These are phyloP conservation scores for Triplophysa dalaica DNA, from an alignment of 2,113 vertebrate genomes.

Conservation along the genomic window DNA sequence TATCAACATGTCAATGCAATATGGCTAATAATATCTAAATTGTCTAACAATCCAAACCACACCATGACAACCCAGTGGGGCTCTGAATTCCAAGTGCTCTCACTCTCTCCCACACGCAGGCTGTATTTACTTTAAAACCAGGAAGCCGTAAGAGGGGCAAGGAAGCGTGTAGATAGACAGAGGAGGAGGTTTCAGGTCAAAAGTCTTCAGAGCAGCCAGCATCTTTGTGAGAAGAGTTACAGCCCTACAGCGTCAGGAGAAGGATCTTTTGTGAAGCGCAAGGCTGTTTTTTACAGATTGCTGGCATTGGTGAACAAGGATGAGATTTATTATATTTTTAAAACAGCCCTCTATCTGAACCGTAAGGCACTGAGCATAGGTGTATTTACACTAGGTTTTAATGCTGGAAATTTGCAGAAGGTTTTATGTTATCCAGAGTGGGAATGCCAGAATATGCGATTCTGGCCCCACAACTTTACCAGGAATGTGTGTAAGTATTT, in stretches of 20 bases:
- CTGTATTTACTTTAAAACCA: slow-evolving; percentile 16
- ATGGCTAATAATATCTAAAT: background rate
- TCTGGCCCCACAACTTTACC: no score
- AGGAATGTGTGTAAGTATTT: no score
- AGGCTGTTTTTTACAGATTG: background rate
- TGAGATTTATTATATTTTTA: slow-evolving; percentile 8
- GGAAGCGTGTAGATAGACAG: background rate
- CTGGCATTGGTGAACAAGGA: slow-evolving; percentile 7
- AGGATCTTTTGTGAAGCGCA: background rate
- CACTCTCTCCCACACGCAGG: slow-evolving; percentile 25
- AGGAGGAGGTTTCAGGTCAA: slow-evolving; percentile 32
- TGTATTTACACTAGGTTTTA: no score
- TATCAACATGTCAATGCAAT: slow-evolving; percentile 24
- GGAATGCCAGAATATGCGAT: no score
- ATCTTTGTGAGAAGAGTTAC: background rate
- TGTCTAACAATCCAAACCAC: slow-evolving; percentile 9
- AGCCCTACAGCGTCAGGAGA: background rate
- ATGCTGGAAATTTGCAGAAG: no score
- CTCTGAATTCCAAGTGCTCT: slow-evolving; percentile 3
- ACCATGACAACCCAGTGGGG: slow-evolving; percentile 24
- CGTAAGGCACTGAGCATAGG: background rate
- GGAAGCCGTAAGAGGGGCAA: background rate
- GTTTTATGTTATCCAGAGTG: no score
- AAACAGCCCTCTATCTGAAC: slow-evolving; percentile 5
- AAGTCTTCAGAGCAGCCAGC: slow-evolving; percentile 16